Conservation (phyloP, 2,888 invertebrate genomes). For the Strigamia maritima region DNA sequence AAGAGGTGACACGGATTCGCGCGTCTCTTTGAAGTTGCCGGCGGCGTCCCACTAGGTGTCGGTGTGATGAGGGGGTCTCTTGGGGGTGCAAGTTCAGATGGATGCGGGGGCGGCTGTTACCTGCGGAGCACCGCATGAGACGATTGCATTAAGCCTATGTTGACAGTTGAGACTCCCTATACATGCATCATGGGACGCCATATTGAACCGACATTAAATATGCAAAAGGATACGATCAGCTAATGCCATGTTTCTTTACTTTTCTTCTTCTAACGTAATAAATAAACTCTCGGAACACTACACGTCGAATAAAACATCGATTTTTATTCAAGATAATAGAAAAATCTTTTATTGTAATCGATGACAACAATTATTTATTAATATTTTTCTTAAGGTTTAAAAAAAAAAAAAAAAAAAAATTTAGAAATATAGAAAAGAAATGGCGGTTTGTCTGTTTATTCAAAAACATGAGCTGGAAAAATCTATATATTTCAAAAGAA, state of each 20-base stretch:
- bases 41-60: constrained; percentile 27
- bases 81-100: neutral
- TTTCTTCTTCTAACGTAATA: neutral
- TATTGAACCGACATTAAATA: constrained; percentile 16
- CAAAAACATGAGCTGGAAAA: constrained; percentile 26
- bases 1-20: constrained; percentile 27
- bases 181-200: constrained; percentile 20
- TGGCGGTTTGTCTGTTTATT: neutral
- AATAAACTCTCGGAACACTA: neutral
- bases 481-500: neutral
- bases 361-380: constrained; percentile 25
- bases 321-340: constrained; percentile 20
- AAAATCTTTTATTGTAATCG: neutral
- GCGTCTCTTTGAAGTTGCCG: constrained; percentile 24
- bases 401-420: no score
- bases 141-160: constrained; percentile 21
- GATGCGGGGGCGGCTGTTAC: constrained; percentile 25
- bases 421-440: neutral
- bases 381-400: neutral
- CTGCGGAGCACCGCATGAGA: constrained; percentile 24
- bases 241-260: neutral
- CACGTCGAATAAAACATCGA: neutral
- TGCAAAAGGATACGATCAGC: neutral
- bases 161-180: constrained; percentile 18
- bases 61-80: constrained; percentile 21